Base-by-base conservation (phyloP, 2,797 vertebrate species). In the Enteromius afrohamiltoni region DNA sequence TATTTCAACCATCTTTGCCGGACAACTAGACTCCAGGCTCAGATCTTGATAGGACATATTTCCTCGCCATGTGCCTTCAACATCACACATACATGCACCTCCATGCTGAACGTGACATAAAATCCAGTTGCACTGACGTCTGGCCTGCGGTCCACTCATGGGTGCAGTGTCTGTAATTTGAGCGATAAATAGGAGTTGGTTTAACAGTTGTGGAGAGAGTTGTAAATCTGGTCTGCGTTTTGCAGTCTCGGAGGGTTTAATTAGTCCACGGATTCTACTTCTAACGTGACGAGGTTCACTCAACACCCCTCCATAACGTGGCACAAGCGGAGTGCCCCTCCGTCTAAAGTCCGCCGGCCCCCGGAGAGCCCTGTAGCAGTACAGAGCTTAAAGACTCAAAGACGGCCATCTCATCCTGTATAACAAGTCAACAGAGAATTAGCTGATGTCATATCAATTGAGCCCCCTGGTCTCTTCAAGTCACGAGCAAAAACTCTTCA, bases 211-310 rank as follows among this genome's bases (percentile, higher is more conserved):
- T 92, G 92, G 91, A 94, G 85, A 88, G 93, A 93, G 93, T 94
- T 95, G 93, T 95, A 95, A 95, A 95, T 95, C 93, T 94, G 93
- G 93, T 93, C 92, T 93, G 93, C 92, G 93, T 94, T 94, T 94
- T 91, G 90, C 90, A 91, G 94, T 95, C 94, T 94, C 94, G 89
- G 93, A 93, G 95, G 95, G 93, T 95, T 95, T 95, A 95, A 95
- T 95, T 95, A 95, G 94, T 94, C 93, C 93, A 89, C 91, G 94
- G 94, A 93, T 94, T 94, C 92, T 91, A 92, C 92, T 93, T 93
- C 55, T 94, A 93, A 94, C 94, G 93, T 95, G 93, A 94, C 93
- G 93, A 93, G 93, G 92, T 92, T 92, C 84, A 78, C 87, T 70
- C 79, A 76, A 87, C 89, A 90, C 88, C 91, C 93, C 91, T 92